A percentile compares a stretch with the other conserved stretches of the same genome.
Evolutionary conservation across 1,140 invertebrate genomes (phyloP).

Genomic region (Ladona fulva): DNA sequence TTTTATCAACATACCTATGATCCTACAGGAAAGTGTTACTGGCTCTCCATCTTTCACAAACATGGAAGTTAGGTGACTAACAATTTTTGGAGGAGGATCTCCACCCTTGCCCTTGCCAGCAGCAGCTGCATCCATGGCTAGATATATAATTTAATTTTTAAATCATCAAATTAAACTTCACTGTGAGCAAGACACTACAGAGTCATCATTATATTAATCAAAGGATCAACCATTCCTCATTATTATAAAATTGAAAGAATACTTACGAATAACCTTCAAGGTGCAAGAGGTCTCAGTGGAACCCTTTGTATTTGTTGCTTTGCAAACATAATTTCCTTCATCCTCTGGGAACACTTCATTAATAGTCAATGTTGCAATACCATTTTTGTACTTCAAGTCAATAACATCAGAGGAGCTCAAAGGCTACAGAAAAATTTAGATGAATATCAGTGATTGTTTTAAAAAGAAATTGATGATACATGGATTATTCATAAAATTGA

Average conservation of each 20-base stretch:
- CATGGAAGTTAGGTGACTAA: conserved; percentile 69
- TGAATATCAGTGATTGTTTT: no score
- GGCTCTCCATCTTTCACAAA: conserved; percentile 79
- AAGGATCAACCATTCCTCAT: no score
- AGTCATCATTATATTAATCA: no score
- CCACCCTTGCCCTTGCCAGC: conserved; percentile 41
- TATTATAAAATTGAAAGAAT: conserved; percentile 24
- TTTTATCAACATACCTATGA: conserved; percentile 48
- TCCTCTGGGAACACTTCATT: conserved; percentile 91
- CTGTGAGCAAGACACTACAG: no score
- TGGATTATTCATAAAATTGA: neutral
- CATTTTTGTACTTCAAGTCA: conserved; percentile 84
- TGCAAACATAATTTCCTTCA: conserved; percentile 78
- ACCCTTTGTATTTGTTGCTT: conserved; percentile 84
- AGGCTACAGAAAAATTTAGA: conserved; percentile 30
- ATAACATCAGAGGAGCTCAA: conserved; percentile 73
- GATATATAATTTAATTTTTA: neutral
- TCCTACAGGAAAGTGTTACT: conserved; percentile 72
- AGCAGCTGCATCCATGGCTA: conserved; percentile 52
- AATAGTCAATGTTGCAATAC: conserved; percentile 74
- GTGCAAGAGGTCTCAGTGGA: conserved; percentile 71
- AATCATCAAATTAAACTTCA: conserved; percentile 12
- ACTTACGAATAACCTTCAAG: conserved; percentile 71
- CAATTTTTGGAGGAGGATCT: conserved; percentile 72
- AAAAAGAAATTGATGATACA: no score